Base-by-base conservation (phyloP, 92 coral and sea anemone genomes). In the Anthopleura xanthogrammica region DNA sequence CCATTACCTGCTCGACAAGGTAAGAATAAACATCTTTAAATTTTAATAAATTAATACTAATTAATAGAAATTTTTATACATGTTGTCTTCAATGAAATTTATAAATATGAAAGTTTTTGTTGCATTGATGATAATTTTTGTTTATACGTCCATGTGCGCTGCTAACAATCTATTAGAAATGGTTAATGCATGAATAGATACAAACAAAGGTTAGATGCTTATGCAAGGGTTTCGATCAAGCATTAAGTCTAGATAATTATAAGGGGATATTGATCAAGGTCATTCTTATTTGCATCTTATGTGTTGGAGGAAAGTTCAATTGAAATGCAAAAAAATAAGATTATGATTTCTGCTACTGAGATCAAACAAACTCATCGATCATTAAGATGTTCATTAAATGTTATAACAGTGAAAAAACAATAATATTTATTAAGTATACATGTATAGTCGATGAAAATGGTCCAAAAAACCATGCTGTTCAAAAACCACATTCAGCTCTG, bases 1-100 rank as follows among this genome's bases (percentile, higher is more conserved):
- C 64, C 83, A 39, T 36, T 70, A 16, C 48, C 83, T 19, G 12
- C 9, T 23, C 8, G 46, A 8, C 82, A 58, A 79, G 82, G 82
- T 79, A 22, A 75, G 42, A 16, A 42, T 17, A 41, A 19, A 7
- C 9, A 62, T 62, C 29, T 22, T 62, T 20, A 62, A 62, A 6
- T 5, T 22, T 19, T 62, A 62, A 62, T 19, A 4, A 62, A 20
- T 62, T 62, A 62, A 0, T 54, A 54, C 14, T 54, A 54, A 54
- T 11, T 54, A 54, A 58, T 19, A 12, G 17, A 58, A 19, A 16
- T 14, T 16, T 58, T 11, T 58, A 14, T 5, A 14, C 19, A 14
- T 14, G 1, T 29, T 29, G 36, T 29, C 36, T 29, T 29, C 36
- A 58, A 4, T 14, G 17, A 58, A 19, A 16, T 14, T 16, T 58